Conservation (phyloP, 1,140 invertebrate genomes). For the Sipha flava region DNA sequence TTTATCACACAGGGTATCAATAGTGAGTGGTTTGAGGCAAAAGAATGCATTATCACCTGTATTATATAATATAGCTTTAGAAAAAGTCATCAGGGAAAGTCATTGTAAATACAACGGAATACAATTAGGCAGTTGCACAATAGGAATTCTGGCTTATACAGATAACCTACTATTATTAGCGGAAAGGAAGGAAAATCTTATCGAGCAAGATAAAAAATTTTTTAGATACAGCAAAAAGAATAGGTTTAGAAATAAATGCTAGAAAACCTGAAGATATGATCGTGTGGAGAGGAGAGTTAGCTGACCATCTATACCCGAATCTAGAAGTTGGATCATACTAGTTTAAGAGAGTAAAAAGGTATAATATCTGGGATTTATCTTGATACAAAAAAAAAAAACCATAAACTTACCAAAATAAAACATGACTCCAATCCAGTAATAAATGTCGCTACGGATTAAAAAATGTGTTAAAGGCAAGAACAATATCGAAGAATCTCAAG, state of each 20-base stretch:
- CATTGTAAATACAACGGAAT: not conserved
- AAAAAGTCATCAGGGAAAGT: not conserved
- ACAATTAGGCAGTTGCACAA: not conserved
- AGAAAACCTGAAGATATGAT: not conserved
- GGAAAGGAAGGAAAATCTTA: not conserved
- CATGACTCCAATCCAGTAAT: not conserved
- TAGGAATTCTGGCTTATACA: not conserved
- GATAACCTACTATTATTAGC: not conserved
- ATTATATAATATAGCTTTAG: not conserved
- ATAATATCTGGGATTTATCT: too few species aligned
- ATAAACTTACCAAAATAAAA: not conserved
- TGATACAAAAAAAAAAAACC: not conserved
- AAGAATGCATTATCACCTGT: too few species aligned
- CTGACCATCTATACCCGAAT: not conserved
- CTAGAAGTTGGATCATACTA: not conserved
- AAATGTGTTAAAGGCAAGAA: constrained; percentile 1
- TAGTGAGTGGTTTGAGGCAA: too few species aligned
- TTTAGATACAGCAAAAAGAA: too few species aligned
- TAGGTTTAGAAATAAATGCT: too few species aligned
- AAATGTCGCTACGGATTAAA: not conserved
- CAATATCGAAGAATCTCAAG: constrained; percentile 10
- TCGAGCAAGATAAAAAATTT: not conserved
- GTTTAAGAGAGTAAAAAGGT: not conserved
- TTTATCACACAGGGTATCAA: too few species aligned
- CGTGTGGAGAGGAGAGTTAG: not conserved